Base-by-base conservation (phyloP, 2,113 vertebrate genomes). In the Dasyurus viverrinus region DNA sequence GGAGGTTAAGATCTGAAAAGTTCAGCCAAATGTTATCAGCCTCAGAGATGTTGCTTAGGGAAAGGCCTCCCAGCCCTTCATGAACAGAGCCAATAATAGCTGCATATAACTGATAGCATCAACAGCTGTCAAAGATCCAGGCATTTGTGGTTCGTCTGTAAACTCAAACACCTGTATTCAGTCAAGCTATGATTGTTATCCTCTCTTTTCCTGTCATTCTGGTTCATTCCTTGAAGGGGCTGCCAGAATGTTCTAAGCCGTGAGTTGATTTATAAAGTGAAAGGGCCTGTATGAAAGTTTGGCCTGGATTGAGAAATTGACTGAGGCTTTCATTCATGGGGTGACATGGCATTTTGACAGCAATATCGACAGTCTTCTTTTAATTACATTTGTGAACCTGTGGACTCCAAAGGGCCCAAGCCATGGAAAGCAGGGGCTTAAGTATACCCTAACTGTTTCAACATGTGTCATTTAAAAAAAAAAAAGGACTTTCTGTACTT, bases 1-100 rank as follows among this genome's bases (percentile, higher is more conserved):
- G 99, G 99, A 99, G 99, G 99, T 99, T 99, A 99, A 98, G 98
- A 99, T 99, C 98, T 98, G 98, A 99, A 99, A 98, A 99, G 99
- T 99, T 99, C 99, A 99, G 99, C 99, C 99, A 99, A 99, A 99
- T 99, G 99, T 99, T 99, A 99, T 99, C 99, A 99, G 98, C 98
- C 98, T 98, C 98, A 95, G 99, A 98, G 99, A 99, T 98, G 99
- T 99, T 99, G 98, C 98, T 98, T 98, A 98, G 98, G 98, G 99
- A 98, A 98, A 98, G 98, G 98, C 98, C 98, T 98, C 96, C 48
- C 96, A 98, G 99, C 99, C 99, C 98, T 98, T 91, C 95, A 98
- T 98, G 98, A 98, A 99, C 96, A 93, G 98, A 99, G 99, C 99
- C 99, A 99, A 99, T 99, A 99, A 99, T 98, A 98, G 98, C 98